Percentiles rank a stretch among this genome's conserved stretches.
Conservation (phyloP, 2,797 vertebrate species). For the Xenentodon cancila region DNA sequence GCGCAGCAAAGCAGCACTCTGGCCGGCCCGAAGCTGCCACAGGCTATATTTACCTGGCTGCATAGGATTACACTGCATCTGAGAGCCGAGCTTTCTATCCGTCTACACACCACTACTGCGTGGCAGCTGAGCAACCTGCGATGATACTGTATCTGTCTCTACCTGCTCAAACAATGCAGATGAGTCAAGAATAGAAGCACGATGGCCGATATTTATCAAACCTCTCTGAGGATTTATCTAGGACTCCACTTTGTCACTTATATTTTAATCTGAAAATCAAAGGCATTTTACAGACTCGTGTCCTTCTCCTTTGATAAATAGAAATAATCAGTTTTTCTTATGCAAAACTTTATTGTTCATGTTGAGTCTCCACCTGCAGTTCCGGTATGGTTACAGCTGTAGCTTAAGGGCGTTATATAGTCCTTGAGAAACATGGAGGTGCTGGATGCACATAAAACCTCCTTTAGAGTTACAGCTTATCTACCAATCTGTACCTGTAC, state of each 20-base stretch:
- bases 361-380: not conserved
- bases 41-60: constrained; percentile 78
- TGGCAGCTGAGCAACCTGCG: constrained; percentile 48
- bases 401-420: too few species aligned
- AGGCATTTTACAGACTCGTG: too few species aligned
- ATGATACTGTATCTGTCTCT: constrained; percentile 47
- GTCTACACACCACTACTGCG: constrained; percentile 44
- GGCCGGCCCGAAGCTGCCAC: constrained; percentile 58
- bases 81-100: constrained; percentile 51
- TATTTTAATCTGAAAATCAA: constrained; percentile 42
- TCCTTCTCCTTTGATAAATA: too few species aligned
- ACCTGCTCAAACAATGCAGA: constrained; percentile 39
- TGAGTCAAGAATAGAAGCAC: constrained; percentile 45
- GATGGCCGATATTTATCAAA: constrained; percentile 49
- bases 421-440: too few species aligned
- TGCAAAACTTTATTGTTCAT: too few species aligned
- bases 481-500: constrained; percentile 26
- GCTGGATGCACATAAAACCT: constrained; percentile 1
- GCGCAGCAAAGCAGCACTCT: constrained; percentile 63
- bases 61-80: constrained; percentile 70
- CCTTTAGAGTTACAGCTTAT: constrained; percentile 39
- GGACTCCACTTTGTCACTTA: constrained; percentile 8
- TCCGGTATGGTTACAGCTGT: not conserved
- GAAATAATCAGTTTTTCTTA: too few species aligned
- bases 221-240: constrained; percentile 40